Conservation (phyloP, 1,140 invertebrate species). For the Bombus haemorrhoidalis region DNA sequence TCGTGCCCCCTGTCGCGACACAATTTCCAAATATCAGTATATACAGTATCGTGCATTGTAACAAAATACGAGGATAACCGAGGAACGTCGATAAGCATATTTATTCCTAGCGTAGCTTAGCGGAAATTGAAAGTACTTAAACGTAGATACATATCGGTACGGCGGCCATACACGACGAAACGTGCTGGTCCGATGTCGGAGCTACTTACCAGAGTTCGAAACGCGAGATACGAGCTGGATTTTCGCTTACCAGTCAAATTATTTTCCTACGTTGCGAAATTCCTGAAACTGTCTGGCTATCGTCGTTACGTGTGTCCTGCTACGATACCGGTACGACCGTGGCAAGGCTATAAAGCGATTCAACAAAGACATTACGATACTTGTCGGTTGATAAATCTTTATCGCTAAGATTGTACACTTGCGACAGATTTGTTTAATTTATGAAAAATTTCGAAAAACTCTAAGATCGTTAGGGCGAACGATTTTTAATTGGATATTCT, state of each 20-base stretch:
- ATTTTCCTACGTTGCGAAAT: conserved; percentile 54
- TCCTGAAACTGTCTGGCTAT: not conserved
- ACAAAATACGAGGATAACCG: not conserved
- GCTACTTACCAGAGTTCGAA: conserved; percentile 46
- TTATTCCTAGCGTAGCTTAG: conserved; percentile 40
- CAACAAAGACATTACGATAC: too few species aligned
- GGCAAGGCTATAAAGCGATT: too few species aligned
- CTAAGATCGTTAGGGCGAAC: not conserved
- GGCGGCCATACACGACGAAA: conserved; percentile 35
- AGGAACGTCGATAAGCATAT: conserved; percentile 13
- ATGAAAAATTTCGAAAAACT: too few species aligned
- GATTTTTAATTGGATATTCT: not conserved
- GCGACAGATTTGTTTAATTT: too few species aligned
- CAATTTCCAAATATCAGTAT: not conserved
- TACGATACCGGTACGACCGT: too few species aligned
- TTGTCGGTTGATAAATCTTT: too few species aligned
- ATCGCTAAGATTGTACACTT: too few species aligned
- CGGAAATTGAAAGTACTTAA: conserved; percentile 70
- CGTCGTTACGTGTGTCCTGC: too few species aligned
- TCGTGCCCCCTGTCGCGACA: not conserved
- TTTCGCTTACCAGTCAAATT: conserved; percentile 54
- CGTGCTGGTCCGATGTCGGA: conserved; percentile 45
- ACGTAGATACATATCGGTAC: conserved; percentile 39
- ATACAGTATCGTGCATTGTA: not conserved
- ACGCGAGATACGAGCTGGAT: conserved; percentile 50